Evolutionary conservation across 2,113 vertebrate species (phyloP).

Genomic region (Rhizomys pruinosus): DNA sequence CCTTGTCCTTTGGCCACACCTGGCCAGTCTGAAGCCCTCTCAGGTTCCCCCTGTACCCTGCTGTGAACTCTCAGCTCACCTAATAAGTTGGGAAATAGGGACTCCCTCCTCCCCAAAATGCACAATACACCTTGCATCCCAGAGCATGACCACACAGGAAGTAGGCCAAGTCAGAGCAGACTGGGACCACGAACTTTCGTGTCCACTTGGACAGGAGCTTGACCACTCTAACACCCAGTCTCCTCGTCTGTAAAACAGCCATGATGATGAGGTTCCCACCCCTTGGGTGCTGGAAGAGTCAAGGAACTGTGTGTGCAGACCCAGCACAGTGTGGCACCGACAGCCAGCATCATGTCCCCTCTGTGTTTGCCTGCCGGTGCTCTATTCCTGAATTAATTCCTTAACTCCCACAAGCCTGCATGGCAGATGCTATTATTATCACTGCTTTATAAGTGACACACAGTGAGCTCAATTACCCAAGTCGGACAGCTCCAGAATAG

Average conservation of each 20-base stretch:
- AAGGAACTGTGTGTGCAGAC: fast-evolving
- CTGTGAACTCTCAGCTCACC: too few species aligned
- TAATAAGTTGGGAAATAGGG: not conserved
- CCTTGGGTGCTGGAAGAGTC: fast-evolving
- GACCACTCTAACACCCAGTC: not conserved
- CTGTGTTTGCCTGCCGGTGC: fast-evolving
- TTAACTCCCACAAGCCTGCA: not conserved
- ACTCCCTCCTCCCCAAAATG: too few species aligned
- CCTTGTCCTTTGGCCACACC: too few species aligned
- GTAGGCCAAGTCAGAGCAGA: not conserved
- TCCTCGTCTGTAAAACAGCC: not conserved
- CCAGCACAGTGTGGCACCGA: fast-evolving
- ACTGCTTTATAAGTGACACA: too few species aligned
- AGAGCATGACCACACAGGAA: fast-evolving
- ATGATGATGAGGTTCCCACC: fast-evolving
- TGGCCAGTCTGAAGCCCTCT: too few species aligned
- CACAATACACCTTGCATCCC: not conserved
- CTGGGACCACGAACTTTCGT: not conserved
- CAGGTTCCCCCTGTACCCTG: too few species aligned
- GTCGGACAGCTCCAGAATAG: fast-evolving
- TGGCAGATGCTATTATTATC: not conserved
- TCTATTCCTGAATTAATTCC: not conserved
- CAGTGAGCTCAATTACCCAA: fast-evolving
- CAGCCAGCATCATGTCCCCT: fast-evolving
- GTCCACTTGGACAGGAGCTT: not conserved